These are phyloP conservation scores for Orthosia gracilis DNA, from an alignment of 2,888 invertebrate species.

Conservation along the genomic window DNA sequence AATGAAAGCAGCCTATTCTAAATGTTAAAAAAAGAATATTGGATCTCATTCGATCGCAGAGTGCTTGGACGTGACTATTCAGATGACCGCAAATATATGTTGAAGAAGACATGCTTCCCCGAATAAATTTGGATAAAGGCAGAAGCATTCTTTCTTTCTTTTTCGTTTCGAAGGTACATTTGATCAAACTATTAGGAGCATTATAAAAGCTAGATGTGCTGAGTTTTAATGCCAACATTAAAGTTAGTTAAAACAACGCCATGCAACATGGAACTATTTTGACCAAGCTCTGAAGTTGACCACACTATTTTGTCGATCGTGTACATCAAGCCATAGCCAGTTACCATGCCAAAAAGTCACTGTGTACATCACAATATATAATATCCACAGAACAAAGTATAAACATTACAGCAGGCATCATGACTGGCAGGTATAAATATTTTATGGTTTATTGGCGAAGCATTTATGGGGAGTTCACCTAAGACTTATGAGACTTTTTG, in stretches of 20 bases:
- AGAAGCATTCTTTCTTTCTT: no score
- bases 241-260: no score
- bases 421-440: constrained; percentile 71
- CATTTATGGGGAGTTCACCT: constrained; percentile 56
- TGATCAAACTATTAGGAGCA: no score
- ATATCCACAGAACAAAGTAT: constrained; percentile 48
- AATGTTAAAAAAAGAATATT: not conserved
- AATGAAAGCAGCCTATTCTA: not conserved
- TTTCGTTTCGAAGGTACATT: no score
- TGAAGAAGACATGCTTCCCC: no score
- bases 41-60: no score
- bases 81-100: no score
- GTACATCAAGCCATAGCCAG: constrained; percentile 6
- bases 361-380: constrained; percentile 52
- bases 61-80: no score
- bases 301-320: not conserved
- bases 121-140: no score
- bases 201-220: no score
- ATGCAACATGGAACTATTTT: no score
- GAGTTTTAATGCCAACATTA: no score
- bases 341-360: constrained; percentile 56
- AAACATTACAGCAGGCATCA: constrained; percentile 59
- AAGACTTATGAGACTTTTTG: constrained; percentile 52
- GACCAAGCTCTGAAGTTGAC: not conserved
- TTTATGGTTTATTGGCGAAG: constrained; percentile 76